Evolutionary conservation across 37 sponge, comb jelly and placozoan species (phyloP).

Genomic region (Ephydatia muelleri): DNA sequence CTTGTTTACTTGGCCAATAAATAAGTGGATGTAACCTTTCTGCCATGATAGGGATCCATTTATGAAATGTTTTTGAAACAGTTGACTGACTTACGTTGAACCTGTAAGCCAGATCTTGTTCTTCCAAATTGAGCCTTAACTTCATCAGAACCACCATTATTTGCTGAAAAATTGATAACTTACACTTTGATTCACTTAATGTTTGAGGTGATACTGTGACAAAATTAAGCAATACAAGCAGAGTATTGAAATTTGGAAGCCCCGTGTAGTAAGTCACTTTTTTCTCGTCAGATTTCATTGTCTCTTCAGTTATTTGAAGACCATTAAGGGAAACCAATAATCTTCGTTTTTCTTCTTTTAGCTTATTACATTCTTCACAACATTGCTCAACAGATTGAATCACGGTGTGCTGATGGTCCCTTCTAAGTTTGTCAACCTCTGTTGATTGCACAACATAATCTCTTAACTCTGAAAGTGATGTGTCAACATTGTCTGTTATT

Average conservation of each 20-base stretch:
- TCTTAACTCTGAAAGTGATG: too few species aligned
- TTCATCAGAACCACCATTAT: slow-evolving; percentile 39
- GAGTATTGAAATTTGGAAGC: slow-evolving; percentile 12
- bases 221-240: slow-evolving; percentile 27
- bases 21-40: slow-evolving; percentile 9
- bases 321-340: too few species aligned
- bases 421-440: too few species aligned
- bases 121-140: slow-evolving; percentile 22
- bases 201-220: not conserved
- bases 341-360: too few species aligned
- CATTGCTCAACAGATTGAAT: too few species aligned
- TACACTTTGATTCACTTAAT: not conserved
- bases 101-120: slow-evolving; percentile 18
- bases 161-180: slow-evolving; percentile 39
- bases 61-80: slow-evolving; percentile 13
- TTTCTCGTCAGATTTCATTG: slow-evolving; percentile 8
- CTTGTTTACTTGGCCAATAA: slow-evolving; percentile 22
- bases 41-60: slow-evolving; percentile 28
- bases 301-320: too few species aligned
- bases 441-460: too few species aligned
- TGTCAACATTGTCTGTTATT: too few species aligned
- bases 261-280: slow-evolving; percentile 43
- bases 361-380: too few species aligned
- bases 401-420: too few species aligned
- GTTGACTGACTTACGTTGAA: slow-evolving; percentile 17